Base-by-base conservation (phyloP, 1,140 invertebrate genomes). In the Uloborus diversus region DNA sequence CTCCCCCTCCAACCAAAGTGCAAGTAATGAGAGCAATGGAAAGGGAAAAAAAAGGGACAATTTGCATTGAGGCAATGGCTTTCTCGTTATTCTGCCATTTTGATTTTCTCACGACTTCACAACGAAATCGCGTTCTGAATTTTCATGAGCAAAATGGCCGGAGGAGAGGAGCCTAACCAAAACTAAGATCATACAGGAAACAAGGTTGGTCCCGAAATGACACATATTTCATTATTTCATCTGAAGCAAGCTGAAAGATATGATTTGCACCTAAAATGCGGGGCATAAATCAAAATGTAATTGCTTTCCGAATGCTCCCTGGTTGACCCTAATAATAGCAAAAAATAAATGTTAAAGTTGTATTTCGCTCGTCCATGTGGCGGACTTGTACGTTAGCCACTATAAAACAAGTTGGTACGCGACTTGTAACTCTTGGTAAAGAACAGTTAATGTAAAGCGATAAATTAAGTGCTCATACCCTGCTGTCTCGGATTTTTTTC, bases 51-150 rank as follows among this genome's bases (percentile, higher is more conserved):
- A 4, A 20, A 56, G 51, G 51, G 32, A 53, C 57, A 56, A 75
- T 75, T 75, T 51, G 37, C 57, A 75, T 75, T 37, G 49, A 33
- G 59, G 33, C 70, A 33, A 73, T 73, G 47, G 57, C 59, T 62
- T 75, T 75, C 59, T 64, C 28, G 28, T 61, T 30, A 49, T 75
- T 73, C 53, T 73, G 35, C 71, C 47, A 78, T 57, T 78, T 78
- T 62, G 61, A 78, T 65, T 78, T 78, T 78, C 73, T 78, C 73
- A 78, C 73, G 73, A 65, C 73, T 76, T n/a, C 13, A 20, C 23
- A 28, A 14, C 49, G 32, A 78, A 64, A 51, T 64, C 73, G 73
- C 73, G 73, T 56, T 65, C 73, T 78, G 73, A 78, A 78, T 78
- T 78, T 78, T 65, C 62, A 78, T 78, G 73, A 78, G 73, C 73